These are phyloP conservation scores for Gephyroberyx darwinii DNA, from an alignment of 2,797 vertebrate species.

Conservation along the genomic window DNA sequence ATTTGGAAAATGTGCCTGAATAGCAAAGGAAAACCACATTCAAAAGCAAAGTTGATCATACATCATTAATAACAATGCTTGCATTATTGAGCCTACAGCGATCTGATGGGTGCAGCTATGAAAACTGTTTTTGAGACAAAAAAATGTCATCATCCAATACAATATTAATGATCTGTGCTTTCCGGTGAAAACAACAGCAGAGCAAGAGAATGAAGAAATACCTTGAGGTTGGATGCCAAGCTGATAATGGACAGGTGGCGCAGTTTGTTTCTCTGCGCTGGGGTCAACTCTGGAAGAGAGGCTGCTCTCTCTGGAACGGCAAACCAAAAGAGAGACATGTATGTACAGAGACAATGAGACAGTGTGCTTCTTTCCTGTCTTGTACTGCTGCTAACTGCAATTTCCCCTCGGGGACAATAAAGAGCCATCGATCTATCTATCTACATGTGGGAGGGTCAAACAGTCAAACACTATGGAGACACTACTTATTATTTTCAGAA, in stretches of 20 bases:
- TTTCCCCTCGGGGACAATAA: no score
- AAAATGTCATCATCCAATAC: conserved; percentile 4
- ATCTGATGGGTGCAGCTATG: conserved; percentile 9
- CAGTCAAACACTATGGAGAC: conserved; percentile 9
- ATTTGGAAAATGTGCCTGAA: conserved; percentile 26
- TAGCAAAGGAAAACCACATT: conserved; percentile 35
- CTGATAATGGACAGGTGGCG: conserved; percentile 96
- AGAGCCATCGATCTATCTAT: no score
- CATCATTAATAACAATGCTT: conserved; percentile 39
- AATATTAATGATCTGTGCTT: conserved; percentile 21
- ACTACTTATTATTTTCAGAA: conserved; percentile 47
- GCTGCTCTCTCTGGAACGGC: conserved; percentile 77
- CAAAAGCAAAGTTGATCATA: conserved; percentile 40
- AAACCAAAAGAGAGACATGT: conserved; percentile 19
- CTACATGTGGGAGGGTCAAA: conserved; percentile 38
- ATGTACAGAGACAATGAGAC: background rate
- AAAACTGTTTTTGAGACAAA: conserved; percentile 7
- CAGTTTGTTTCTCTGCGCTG: conserved; percentile 96
- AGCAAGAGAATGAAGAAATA: conserved; percentile 53
- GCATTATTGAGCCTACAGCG: conserved; percentile 28
- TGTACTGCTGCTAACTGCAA: no score
- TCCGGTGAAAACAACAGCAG: conserved; percentile 15
- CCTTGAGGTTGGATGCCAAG: conserved; percentile 96
- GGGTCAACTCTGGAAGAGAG: conserved; percentile 90
- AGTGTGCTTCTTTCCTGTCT: no score